Conservation (phyloP, 2,888 invertebrate genomes). For the Isoperla grammatica region DNA sequence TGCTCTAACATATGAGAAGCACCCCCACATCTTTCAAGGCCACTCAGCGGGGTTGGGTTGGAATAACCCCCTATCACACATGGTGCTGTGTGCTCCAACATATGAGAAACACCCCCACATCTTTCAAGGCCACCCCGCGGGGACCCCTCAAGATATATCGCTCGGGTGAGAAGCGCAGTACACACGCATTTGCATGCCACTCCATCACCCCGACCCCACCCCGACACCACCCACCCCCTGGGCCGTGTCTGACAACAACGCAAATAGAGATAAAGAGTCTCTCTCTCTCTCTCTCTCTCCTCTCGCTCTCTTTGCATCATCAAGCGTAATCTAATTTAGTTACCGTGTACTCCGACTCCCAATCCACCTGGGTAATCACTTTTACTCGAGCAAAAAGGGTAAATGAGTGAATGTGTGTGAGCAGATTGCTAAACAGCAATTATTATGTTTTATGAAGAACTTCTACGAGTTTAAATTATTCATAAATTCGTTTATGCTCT, state of each 20-base stretch:
- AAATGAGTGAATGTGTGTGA: not conserved
- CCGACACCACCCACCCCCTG: not conserved
- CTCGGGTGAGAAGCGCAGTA: not conserved
- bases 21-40: no score
- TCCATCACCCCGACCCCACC: not conserved
- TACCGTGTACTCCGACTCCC: not conserved
- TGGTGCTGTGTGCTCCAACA: no score
- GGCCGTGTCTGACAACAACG: not conserved
- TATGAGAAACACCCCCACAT: no score
- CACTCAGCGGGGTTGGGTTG: no score
- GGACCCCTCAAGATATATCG: no score
- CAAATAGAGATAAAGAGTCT: slow-evolving; percentile 17
- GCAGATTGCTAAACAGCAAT: slow-evolving; percentile 14
- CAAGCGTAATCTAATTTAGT: not conserved
- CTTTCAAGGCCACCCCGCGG: no score
- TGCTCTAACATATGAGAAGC: no score
- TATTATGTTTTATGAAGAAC: slow-evolving; percentile 7
- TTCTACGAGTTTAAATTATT: not conserved
- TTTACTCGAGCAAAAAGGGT: not conserved
- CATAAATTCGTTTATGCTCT: slow-evolving; percentile 13
- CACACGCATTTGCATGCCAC: slow-evolving; percentile 10
- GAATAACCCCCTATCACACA: no score
- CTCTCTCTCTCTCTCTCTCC: not conserved
- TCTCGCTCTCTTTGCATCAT: not conserved
- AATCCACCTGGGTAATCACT: not conserved